These are phyloP conservation scores for Drosophila bocqueti DNA, from an alignment of 1,140 invertebrate species.

Conservation along the genomic window DNA sequence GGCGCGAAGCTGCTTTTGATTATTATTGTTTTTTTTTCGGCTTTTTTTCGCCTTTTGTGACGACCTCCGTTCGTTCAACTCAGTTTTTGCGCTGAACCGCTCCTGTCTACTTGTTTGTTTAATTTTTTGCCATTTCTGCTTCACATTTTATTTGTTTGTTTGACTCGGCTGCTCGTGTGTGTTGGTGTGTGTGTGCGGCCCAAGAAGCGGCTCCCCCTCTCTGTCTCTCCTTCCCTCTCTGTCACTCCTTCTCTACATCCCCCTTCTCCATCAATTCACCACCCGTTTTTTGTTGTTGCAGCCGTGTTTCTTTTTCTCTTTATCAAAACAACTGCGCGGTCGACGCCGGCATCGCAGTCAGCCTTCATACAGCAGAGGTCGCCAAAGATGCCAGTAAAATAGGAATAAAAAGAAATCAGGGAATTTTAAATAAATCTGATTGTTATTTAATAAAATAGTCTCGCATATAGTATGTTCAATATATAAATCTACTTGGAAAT, in stretches of 20 bases:
- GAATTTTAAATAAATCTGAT: not conserved
- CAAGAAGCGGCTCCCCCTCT: conserved; percentile 57
- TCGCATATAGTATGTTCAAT: not conserved
- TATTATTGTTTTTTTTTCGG: conserved; percentile 37
- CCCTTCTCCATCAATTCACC: conserved; percentile 8
- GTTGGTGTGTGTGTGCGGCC: conserved; percentile 65
- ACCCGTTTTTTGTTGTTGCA: conserved; percentile 42
- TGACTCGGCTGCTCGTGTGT: conserved; percentile 77
- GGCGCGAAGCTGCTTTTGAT: conserved; percentile 52
- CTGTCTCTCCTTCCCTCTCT: conserved; percentile 2
- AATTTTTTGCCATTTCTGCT: conserved; percentile 85
- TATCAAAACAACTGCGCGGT: conserved; percentile 67
- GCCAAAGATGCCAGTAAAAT: not conserved
- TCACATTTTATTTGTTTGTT: conserved; percentile 85
- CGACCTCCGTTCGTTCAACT: conserved; percentile 75
- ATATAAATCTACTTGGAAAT: not conserved
- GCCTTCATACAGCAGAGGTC: conserved; percentile 28
- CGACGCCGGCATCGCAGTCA: conserved; percentile 38
- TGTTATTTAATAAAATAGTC: not conserved
- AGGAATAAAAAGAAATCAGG: not conserved
- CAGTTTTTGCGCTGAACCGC: conserved; percentile 72
- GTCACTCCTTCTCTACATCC: conserved; percentile 7
- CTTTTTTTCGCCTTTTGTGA: conserved; percentile 38
- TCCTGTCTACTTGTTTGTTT: conserved; percentile 85
- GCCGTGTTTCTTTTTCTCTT: conserved; percentile 61